A percentile compares a stretch with the other conserved stretches of the same genome.
phyloP scores from a whole-genome alignment of 1,140 invertebrate genomes.

The Plutomurus gul region DNA sequence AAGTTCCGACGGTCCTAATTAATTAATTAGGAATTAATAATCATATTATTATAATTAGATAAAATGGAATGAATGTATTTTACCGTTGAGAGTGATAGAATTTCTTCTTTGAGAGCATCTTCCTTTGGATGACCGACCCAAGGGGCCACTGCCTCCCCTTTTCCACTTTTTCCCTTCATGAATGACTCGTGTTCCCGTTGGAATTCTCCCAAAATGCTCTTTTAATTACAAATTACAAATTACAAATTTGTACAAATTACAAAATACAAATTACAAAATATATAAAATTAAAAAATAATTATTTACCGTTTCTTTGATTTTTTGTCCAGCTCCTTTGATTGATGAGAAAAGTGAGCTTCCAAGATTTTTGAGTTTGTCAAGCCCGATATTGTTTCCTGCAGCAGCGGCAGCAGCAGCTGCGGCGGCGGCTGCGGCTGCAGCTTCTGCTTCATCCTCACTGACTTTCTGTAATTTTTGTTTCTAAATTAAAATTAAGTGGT shows the following conservation, averaged over 20 bases:
- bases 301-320: conserved; percentile 95
- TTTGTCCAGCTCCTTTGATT: conserved; percentile 77
- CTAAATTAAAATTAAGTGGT: conserved; percentile 28
- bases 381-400: conserved; percentile 63
- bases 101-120: conserved; percentile 88
- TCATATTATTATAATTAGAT: neutral
- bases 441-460: conserved; percentile 1
- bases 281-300: conserved; percentile 1
- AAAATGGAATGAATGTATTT: conserved; percentile 48
- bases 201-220: conserved; percentile 94
- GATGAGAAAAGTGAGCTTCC: conserved; percentile 87
- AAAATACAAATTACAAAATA: too few relatives aligned
- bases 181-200: conserved; percentile 96
- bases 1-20: conserved; percentile 94
- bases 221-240: conserved; percentile 54
- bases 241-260: too few relatives aligned
- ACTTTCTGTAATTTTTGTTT: conserved; percentile 19
- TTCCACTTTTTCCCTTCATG: conserved; percentile 79
- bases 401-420: neutral
- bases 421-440: conserved; percentile 53
- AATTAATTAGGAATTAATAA: neutral
- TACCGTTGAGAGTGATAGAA: conserved; percentile 86
- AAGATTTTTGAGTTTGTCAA: conserved; percentile 71
- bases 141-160: conserved; percentile 76
- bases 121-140: conserved; percentile 87